Conservation (phyloP, 2,797 vertebrate species). For the Crax fasciolata region DNA sequence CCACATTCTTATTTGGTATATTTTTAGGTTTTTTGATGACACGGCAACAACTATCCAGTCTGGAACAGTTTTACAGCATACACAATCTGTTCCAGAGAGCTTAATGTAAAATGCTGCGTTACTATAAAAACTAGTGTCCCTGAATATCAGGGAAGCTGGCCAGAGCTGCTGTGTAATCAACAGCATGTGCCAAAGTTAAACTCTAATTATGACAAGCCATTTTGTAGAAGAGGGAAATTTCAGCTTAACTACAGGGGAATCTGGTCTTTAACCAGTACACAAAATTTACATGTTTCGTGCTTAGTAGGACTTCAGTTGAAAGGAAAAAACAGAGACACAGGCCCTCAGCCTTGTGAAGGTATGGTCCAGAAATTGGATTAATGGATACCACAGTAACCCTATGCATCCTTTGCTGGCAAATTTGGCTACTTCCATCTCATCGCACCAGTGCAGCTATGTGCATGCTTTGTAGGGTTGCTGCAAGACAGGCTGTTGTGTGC, state of each 20-base stretch:
- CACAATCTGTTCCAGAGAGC: neutral
- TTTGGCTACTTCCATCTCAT: neutral
- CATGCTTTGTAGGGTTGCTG: neutral
- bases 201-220: neutral
- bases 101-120: constrained; percentile 14
- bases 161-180: neutral
- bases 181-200: neutral
- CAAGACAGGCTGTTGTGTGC: neutral
- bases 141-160: neutral
- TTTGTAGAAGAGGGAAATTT: neutral
- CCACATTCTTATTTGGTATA: neutral
- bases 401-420: neutral
- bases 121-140: neutral
- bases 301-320: neutral
- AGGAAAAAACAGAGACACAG: neutral
- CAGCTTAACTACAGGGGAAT: neutral
- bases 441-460: neutral
- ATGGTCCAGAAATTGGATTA: neutral
- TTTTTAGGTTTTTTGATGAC: neutral
- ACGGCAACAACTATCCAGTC: neutral
- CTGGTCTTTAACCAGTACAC: neutral
- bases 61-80: neutral
- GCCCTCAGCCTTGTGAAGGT: neutral
- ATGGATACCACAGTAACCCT: neutral
- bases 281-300: neutral